Base-by-base conservation (phyloP, 2,797 vertebrate species). In the Ambastaia sidthimunki region DNA sequence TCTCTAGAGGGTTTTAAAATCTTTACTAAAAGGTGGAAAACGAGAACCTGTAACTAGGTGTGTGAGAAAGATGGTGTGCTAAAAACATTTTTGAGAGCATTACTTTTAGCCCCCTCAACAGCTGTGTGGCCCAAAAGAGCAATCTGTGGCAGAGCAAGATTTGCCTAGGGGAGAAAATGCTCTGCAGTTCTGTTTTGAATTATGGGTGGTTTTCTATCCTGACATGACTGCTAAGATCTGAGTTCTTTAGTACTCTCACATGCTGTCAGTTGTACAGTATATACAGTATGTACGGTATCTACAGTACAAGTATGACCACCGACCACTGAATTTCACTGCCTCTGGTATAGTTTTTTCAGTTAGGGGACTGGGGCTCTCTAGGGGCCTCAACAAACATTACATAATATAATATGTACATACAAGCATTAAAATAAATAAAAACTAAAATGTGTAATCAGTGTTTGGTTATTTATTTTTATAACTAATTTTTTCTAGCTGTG, bases 1-100 rank as follows among this genome's bases (percentile, higher is more conserved):
- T 54, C 75, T 60, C 75, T 41, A 28, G 66, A 81, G 75, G 62
- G 16, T 41, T 72, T 76, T 74, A 68, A 75, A 82, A 82, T 37
- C 57, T 77, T 54, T 47, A 34, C 48, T 63, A 37, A 82, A 71
- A 71, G 44, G 59, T 28, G 57, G 25, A 75, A 74, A 78, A 62
- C 60, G 54, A 70, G 65, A 66, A 31, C 19, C 13, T 80, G 74
- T 72, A 65, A 79, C 71, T 19, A 71, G 59, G 41, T 55, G 71
- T 21, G 41, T 59, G 52, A 62, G 25, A 59, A 54, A 31, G 41
- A 71, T 0, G 1, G 34, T 79, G 34, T 70, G 66, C 67, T 50
- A 71, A 67, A 74, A 77, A n/a, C 25, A 69, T 31, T 19, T 31
- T 59, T 55, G 28, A 57, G 31, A 77, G 74, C 31, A 69, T 9